phyloP scores from a whole-genome alignment of 1,140 invertebrate species.

The Cotesia chilonis region DNA sequence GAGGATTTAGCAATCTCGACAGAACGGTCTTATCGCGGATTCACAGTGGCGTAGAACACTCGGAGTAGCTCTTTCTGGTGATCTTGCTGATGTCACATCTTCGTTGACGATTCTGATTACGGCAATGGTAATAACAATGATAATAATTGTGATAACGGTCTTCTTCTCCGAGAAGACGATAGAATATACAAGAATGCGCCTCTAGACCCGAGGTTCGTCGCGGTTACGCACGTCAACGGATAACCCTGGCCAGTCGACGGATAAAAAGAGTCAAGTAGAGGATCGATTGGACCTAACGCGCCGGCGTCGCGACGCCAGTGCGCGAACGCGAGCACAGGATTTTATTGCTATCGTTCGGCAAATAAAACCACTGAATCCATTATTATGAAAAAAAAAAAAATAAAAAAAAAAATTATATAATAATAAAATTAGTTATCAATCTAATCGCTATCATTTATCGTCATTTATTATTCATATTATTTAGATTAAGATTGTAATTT shows the following conservation, averaged over 20 bases:
- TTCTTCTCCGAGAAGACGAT: too few species aligned
- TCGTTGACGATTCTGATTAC: too few species aligned
- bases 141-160: too few species aligned
- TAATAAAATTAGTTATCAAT: background rate
- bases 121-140: too few species aligned
- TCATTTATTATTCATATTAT: too few species aligned
- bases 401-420: background rate
- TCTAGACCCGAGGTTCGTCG: slow-evolving; percentile 3
- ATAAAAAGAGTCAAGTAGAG: slow-evolving; percentile 27
- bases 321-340: slow-evolving; percentile 33
- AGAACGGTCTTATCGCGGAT: slow-evolving; percentile 1
- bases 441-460: too few species aligned
- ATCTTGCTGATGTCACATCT: too few species aligned
- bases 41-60: slow-evolving; percentile 11
- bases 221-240: slow-evolving; percentile 17
- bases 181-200: slow-evolving; percentile 1
- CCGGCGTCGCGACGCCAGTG: slow-evolving; percentile 57
- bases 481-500: too few species aligned
- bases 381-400: background rate
- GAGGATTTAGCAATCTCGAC: background rate
- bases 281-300: slow-evolving; percentile 56
- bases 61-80: too few species aligned
- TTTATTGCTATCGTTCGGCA: background rate
- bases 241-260: slow-evolving; percentile 37
- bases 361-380: background rate